These are phyloP conservation scores for Rana temporaria DNA, from an alignment of 2,113 vertebrate genomes.

Conservation along the genomic window DNA sequence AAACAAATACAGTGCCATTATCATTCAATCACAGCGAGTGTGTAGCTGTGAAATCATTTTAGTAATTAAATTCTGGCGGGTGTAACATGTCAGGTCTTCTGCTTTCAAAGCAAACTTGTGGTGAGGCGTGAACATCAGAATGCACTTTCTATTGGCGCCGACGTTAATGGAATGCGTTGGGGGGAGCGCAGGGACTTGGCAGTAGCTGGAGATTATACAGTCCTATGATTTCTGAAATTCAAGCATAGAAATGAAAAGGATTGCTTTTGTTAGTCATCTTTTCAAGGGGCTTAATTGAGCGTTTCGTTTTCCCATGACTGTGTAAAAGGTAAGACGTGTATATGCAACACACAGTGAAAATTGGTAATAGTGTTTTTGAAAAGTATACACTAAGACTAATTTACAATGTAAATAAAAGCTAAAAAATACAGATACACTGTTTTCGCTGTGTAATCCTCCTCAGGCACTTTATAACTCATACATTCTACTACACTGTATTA, in stretches of 20 bases:
- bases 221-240: slow-evolving; percentile 35
- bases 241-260: not conserved
- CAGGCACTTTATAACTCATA: too few species aligned
- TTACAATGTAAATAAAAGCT: too few species aligned
- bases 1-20: slow-evolving; percentile 29
- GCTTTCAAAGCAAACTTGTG: slow-evolving; percentile 32
- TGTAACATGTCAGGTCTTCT: not conserved
- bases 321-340: not conserved
- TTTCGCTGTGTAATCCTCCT: too few species aligned
- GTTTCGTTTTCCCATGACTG: slow-evolving; percentile 35
- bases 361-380: not conserved
- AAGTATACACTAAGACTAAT: too few species aligned
- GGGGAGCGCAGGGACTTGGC: slow-evolving; percentile 16
- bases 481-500: too few species aligned
- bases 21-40: slow-evolving; percentile 1
- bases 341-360: not conserved
- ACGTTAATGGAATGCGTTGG: slow-evolving; percentile 21
- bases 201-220: not conserved
- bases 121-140: not conserved
- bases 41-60: slow-evolving; percentile 25
- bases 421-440: too few species aligned
- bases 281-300: slow-evolving; percentile 30
- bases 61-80: slow-evolving; percentile 30
- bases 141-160: slow-evolving; percentile 2
- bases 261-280: slow-evolving; percentile 23